Conservation (phyloP, 2,797 vertebrate genomes). For the Petrocephalus sullivani region DNA sequence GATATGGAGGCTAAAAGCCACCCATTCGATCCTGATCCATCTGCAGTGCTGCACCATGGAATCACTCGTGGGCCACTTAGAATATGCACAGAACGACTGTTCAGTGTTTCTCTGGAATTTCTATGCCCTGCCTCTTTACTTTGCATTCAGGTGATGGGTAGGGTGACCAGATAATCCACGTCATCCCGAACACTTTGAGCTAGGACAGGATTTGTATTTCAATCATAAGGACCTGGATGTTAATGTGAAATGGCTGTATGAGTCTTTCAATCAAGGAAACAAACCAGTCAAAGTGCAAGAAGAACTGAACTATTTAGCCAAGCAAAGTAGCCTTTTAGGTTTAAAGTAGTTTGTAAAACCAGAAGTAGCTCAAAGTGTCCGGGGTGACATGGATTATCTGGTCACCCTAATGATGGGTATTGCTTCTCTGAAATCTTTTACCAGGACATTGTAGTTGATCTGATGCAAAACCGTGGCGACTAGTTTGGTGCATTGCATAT, state of each 20-base stretch:
- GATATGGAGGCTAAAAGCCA: conserved; percentile 49
- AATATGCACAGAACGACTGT: background rate
- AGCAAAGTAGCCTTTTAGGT: too few species aligned
- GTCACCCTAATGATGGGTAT: background rate
- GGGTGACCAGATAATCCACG: background rate
- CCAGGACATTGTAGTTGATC: background rate
- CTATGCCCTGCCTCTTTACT: background rate
- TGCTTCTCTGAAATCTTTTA: background rate
- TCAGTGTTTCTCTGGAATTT: background rate
- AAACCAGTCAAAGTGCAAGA: too few species aligned
- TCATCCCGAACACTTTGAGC: too few species aligned
- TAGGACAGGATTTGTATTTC: too few species aligned
- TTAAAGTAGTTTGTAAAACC: too few species aligned
- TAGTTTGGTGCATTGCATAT: background rate
- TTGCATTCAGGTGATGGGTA: background rate
- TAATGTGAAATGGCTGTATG: too few species aligned
- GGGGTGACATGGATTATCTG: too few species aligned
- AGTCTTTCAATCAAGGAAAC: too few species aligned
- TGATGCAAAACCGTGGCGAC: background rate
- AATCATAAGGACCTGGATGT: too few species aligned
- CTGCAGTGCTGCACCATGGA: conserved; percentile 29
- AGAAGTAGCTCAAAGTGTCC: too few species aligned
- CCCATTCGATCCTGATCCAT: conserved; percentile 61
- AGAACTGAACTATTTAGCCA: too few species aligned
- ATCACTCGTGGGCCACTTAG: background rate